These are phyloP conservation scores for Actenoides lindsayi DNA, from an alignment of 2,113 vertebrate genomes.

Conservation along the genomic window DNA sequence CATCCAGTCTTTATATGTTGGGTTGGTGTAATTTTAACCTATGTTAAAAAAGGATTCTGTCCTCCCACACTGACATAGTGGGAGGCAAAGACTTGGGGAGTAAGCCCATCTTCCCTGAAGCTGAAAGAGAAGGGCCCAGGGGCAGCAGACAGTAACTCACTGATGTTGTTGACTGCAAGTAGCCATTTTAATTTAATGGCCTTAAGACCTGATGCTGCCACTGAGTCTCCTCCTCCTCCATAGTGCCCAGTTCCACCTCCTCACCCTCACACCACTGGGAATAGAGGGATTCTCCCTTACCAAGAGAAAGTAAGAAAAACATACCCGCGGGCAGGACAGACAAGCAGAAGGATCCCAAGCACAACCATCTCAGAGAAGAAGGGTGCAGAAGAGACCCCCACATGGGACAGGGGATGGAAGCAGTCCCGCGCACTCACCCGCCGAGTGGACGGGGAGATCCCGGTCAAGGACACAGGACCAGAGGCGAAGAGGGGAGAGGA, in stretches of 20 bases:
- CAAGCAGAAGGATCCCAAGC: neutral
- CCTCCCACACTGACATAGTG: neutral
- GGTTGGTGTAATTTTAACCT: neutral
- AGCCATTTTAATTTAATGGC: slow-evolving; percentile 71
- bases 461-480: neutral
- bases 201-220: neutral
- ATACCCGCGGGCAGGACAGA: neutral
- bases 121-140: neutral
- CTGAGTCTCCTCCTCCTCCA: neutral
- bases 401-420: neutral
- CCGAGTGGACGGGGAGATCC: neutral
- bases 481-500: neutral
- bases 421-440: neutral
- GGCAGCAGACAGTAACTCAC: neutral
- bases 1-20: rapidly evolving
- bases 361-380: neutral
- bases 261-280: neutral
- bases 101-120: neutral
- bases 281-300: neutral
- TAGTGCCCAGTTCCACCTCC: neutral
- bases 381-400: neutral
- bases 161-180: slow-evolving; percentile 4
- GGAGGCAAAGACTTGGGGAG: neutral
- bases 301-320: neutral
- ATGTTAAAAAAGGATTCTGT: neutral